Evolutionary conservation across 2,888 invertebrate species (phyloP).

Genomic region (Caenorhabditis sp.): DNA sequence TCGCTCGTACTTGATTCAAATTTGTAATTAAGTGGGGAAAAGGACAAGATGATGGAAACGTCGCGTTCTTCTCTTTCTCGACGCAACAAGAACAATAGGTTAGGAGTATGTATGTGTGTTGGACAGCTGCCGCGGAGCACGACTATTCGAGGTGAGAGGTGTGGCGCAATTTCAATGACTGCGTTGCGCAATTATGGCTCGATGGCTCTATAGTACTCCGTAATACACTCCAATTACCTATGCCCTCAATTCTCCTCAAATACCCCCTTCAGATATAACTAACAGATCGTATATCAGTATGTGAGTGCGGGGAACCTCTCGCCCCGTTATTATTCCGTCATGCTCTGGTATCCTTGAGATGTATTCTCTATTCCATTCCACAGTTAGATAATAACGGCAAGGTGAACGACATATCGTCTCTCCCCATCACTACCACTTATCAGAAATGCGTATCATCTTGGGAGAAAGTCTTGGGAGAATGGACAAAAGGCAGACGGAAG

Average conservation of each 20-base stretch:
- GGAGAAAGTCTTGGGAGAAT: slow-evolving; percentile 8
- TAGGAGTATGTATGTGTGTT: slow-evolving; percentile 30
- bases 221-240: slow-evolving; percentile 54
- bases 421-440: slow-evolving; percentile 26
- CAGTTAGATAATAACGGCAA: slow-evolving; percentile 56
- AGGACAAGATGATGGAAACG: background rate
- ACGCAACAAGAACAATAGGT: slow-evolving; percentile 49
- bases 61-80: background rate
- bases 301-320: background rate
- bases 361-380: slow-evolving; percentile 1
- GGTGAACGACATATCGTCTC: slow-evolving; percentile 55
- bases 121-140: slow-evolving; percentile 29
- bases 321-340: slow-evolving; percentile 28
- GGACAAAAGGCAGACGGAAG: slow-evolving; percentile 4
- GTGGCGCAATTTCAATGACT: slow-evolving; percentile 47
- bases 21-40: slow-evolving; percentile 53
- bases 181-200: slow-evolving; percentile 35
- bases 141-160: slow-evolving; percentile 24
- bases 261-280: slow-evolving; percentile 19
- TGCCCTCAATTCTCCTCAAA: slow-evolving; percentile 26
- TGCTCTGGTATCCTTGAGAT: slow-evolving; percentile 43
- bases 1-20: slow-evolving; percentile 52
- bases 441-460: slow-evolving; percentile 49
- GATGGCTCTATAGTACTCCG: slow-evolving; percentile 29
- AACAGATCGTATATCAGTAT: slow-evolving; percentile 44